phyloP scores from a whole-genome alignment of 2,113 vertebrate species.

The Ailurus styani region DNA sequence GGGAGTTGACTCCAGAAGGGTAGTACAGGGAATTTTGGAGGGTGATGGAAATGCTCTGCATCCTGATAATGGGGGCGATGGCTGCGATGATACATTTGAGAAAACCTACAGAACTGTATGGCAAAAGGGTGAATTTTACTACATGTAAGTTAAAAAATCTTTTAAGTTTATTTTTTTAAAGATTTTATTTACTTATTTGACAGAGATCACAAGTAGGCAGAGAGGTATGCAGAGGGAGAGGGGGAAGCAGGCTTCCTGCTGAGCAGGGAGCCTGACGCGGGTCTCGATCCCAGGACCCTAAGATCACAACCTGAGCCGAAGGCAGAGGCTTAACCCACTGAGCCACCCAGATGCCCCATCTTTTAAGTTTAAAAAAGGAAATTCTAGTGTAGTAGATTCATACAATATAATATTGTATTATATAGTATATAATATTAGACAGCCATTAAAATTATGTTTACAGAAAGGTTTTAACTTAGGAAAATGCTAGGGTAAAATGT shows the following conservation, averaged over 20 bases:
- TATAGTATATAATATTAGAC: background rate
- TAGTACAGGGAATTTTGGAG: rapidly evolving
- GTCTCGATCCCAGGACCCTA: too few relatives aligned
- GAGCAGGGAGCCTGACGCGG: too few relatives aligned
- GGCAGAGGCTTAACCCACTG: too few relatives aligned
- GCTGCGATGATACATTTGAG: background rate
- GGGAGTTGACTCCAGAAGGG: background rate
- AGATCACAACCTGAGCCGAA: too few relatives aligned
- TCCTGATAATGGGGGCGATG: background rate
- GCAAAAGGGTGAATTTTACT: background rate
- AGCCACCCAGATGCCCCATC: too few relatives aligned
- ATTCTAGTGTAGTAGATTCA: background rate
- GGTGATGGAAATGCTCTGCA: too few relatives aligned
- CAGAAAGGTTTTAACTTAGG: background rate
- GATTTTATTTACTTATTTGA: too few relatives aligned
- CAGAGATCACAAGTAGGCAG: too few relatives aligned
- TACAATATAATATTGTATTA: background rate
- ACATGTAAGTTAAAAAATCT: background rate
- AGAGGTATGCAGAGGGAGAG: too few relatives aligned
- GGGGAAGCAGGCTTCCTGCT: too few relatives aligned
- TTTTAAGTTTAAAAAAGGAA: background rate
- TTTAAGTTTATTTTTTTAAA: background rate
- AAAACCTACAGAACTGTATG: background rate
- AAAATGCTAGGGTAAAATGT: background rate
- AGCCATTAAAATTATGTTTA: background rate